Evolutionary conservation across 2,888 invertebrate species (phyloP).

Genomic region (Disparrhopalites patrizii): DNA sequence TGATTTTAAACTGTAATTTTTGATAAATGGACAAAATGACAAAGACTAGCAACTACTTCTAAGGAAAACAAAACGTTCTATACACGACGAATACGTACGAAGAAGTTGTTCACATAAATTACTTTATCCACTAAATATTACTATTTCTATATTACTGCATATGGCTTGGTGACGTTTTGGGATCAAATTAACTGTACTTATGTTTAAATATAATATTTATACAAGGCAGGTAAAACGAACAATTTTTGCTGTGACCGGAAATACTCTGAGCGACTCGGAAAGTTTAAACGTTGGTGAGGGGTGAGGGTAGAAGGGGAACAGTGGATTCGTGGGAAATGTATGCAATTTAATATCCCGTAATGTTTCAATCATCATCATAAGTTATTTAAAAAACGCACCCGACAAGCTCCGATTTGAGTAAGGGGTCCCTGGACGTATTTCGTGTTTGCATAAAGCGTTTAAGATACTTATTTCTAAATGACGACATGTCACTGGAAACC

Average conservation of each 20-base stretch:
- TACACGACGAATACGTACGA: no score
- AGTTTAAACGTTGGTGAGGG: background rate
- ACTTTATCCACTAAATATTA: background rate
- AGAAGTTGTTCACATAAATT: background rate
- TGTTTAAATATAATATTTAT: no score
- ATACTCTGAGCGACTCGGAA: background rate
- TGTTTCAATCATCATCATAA: no score
- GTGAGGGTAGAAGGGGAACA: background rate
- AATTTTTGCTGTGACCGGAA: no score
- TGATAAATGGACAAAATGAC: background rate
- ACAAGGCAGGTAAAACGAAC: no score
- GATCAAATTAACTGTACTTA: background rate
- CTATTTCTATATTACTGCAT: background rate
- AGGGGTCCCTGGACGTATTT: background rate
- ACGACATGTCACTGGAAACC: background rate
- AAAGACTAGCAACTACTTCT: background rate
- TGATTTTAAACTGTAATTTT: background rate
- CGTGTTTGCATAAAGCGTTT: conserved; percentile 16
- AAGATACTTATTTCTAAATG: conserved; percentile 9
- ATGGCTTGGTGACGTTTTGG: background rate
- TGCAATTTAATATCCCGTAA: no score
- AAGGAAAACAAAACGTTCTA: no score
- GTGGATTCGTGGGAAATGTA: background rate
- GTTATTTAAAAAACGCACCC: conserved; percentile 18
- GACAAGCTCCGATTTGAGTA: conserved; percentile 2